Conservation (phyloP, 2,888 invertebrate genomes). For the Eristalis tenax region DNA sequence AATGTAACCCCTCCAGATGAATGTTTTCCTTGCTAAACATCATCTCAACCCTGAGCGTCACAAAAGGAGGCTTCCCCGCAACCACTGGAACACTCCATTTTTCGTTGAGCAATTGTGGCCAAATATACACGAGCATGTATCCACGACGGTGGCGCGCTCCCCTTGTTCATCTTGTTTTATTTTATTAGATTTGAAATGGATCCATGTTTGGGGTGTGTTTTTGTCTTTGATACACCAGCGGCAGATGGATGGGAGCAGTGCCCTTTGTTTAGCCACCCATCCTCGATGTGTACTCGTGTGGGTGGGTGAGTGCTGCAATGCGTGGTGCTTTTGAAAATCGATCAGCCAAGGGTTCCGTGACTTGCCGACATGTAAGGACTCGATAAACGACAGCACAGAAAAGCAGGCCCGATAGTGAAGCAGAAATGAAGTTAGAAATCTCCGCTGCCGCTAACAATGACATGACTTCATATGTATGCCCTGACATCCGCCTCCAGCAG, state of each 20-base stretch:
- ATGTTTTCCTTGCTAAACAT: constrained; percentile 34
- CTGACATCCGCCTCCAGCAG: constrained; percentile 15
- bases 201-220: constrained; percentile 66
- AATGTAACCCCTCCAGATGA: constrained; percentile 44
- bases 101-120: constrained; percentile 22
- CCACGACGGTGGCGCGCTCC: constrained; percentile 8
- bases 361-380: constrained; percentile 33
- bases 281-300: not conserved
- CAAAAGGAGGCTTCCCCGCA: not conserved
- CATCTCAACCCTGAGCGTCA: too few relatives aligned
- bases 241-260: constrained; percentile 27
- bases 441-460: constrained; percentile 48
- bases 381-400: not conserved
- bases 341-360: constrained; percentile 43
- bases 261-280: constrained; percentile 47
- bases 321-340: constrained; percentile 61
- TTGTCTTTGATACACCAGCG: constrained; percentile 40
- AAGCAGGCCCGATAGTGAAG: not conserved
- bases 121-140: constrained; percentile 17
- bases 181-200: constrained; percentile 72
- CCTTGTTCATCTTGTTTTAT: constrained; percentile 22
- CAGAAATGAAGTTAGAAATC: constrained; percentile 49
- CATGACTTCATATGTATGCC: constrained; percentile 63
- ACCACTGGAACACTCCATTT: constrained; percentile 46
- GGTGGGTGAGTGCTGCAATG: constrained; percentile 35